Evolutionary conservation across 2,888 invertebrate genomes (phyloP).

Genomic region (Eledona agricola): DNA sequence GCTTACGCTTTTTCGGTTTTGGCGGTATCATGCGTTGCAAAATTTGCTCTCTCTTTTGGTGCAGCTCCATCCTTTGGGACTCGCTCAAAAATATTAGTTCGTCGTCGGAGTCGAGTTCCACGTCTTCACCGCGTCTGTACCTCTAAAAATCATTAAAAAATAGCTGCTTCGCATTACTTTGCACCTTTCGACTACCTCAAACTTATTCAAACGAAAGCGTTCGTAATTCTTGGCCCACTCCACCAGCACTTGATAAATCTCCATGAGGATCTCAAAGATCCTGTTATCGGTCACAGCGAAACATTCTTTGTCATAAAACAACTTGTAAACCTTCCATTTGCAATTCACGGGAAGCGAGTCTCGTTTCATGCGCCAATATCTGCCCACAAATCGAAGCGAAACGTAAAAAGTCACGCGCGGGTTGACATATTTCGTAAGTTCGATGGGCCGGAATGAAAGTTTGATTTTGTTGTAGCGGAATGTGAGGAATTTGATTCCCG

Average conservation of each 20-base stretch:
- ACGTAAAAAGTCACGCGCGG: conserved; percentile 41
- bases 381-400: conserved; percentile 41
- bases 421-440: conserved; percentile 40
- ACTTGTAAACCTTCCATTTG: conserved; percentile 32
- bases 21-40: conserved; percentile 39
- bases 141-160: no score
- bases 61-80: conserved; percentile 38
- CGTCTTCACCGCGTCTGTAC: conserved; percentile 40
- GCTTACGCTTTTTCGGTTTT: neutral
- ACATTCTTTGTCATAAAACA: conserved; percentile 35
- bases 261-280: conserved; percentile 31
- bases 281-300: conserved; percentile 40
- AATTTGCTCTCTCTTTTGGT: conserved; percentile 35
- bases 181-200: conserved; percentile 35
- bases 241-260: conserved; percentile 41
- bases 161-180: conserved; percentile 7
- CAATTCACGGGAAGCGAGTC: conserved; percentile 45
- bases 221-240: conserved; percentile 43
- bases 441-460: conserved; percentile 44
- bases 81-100: conserved; percentile 45
- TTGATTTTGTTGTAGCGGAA: conserved; percentile 46
- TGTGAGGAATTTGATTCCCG: conserved; percentile 41
- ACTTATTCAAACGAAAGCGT: conserved; percentile 41
- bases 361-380: conserved; percentile 45
- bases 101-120: conserved; percentile 46